Conservation (phyloP, 2,797 vertebrate genomes). For the Neostethus bicornis region DNA sequence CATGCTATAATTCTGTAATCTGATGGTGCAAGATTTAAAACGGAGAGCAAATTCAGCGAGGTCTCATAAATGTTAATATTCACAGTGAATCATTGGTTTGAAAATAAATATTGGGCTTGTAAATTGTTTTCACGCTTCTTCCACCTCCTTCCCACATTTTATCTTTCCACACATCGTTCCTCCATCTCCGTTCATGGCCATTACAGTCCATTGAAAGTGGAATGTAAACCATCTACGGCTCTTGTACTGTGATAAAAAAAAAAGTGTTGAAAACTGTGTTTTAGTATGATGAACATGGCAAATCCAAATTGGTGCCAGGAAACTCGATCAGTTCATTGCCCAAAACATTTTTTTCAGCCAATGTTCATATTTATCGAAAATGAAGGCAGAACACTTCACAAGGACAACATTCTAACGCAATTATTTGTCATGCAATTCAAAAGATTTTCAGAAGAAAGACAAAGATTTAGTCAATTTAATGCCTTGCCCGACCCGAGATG, state of each 20-base stretch:
- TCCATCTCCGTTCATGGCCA: conserved; percentile 9
- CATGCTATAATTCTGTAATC: conserved; percentile 14
- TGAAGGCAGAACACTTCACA: neutral
- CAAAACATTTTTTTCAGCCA: conserved; percentile 12
- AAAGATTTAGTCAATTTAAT: conserved; percentile 59
- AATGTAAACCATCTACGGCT: conserved; percentile 39
- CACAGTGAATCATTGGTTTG: conserved; percentile 18
- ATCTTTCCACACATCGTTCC: conserved; percentile 19
- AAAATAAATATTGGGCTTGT: neutral
- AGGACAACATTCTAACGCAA: neutral
- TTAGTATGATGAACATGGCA: conserved; percentile 18
- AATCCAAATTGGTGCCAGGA: conserved; percentile 10
- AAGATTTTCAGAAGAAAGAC: conserved; percentile 8
- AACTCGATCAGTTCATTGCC: neutral
- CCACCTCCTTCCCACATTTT: conserved; percentile 15
- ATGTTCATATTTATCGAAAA: conserved; percentile 1
- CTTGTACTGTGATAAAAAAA: conserved; percentile 21
- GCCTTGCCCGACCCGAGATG: conserved; percentile 36
- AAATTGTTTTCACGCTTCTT: conserved; percentile 15
- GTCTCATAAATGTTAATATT: conserved; percentile 1
- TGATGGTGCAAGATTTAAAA: neutral
- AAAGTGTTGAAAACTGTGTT: conserved; percentile 24
- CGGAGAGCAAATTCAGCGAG: neutral
- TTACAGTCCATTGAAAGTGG: conserved; percentile 41
- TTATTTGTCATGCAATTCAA: neutral